These are phyloP conservation scores for Phodopus roborovskii DNA, from an alignment of 2,113 vertebrate species.

Conservation along the genomic window DNA sequence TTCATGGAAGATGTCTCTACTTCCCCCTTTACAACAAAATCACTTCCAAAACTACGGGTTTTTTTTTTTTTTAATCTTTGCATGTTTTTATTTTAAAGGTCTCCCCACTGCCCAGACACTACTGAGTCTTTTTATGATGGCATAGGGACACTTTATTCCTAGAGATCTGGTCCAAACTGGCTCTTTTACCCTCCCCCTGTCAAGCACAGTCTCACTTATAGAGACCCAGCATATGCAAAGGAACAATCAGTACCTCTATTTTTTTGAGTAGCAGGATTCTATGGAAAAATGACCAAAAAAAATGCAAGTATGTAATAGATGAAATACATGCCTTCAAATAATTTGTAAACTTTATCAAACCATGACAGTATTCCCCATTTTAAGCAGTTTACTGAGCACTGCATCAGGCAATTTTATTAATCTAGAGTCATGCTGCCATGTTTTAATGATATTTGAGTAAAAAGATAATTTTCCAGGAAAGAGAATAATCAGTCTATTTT, in stretches of 20 bases:
- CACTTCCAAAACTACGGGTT: background rate
- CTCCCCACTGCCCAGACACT: background rate
- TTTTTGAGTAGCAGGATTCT: background rate
- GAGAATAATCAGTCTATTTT: conserved; percentile 45
- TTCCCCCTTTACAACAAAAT: conserved; percentile 39
- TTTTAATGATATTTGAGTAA: conserved; percentile 60
- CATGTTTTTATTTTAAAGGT: conserved; percentile 23
- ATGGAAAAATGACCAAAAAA: background rate
- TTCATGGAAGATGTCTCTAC: conserved; percentile 42
- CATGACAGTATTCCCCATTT: background rate
- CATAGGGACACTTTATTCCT: background rate
- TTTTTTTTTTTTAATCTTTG: background rate
- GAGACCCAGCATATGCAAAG: background rate
- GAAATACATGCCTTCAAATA: conserved; percentile 38
- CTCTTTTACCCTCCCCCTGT: conserved; percentile 25
- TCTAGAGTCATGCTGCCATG: background rate
- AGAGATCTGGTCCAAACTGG: background rate
- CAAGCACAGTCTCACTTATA: background rate
- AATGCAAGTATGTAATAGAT: background rate
- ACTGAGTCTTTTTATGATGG: conserved; percentile 1
- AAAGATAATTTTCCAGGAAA: conserved; percentile 70
- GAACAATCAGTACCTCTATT: background rate
- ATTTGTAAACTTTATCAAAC: background rate
- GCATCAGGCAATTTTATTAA: conserved; percentile 50
- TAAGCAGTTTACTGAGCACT: conserved; percentile 6